Percentiles rank a stretch among this genome's conserved stretches.
phyloP scores from a whole-genome alignment of 2,888 invertebrate species.

The Zonitis immaculata region DNA sequence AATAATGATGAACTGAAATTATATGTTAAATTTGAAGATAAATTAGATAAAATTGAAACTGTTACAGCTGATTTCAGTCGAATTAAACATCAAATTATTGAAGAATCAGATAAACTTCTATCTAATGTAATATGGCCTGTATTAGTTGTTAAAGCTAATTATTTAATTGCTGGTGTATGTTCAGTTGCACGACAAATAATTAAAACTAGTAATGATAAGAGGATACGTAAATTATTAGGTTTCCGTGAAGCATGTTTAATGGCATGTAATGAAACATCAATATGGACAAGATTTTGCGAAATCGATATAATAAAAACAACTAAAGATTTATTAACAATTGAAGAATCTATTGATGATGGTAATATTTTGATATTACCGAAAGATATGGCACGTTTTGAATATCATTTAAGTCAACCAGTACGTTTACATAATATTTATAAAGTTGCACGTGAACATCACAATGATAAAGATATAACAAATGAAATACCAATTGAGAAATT shows the following conservation, averaged over 20 bases:
- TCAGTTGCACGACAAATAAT: conserved; percentile 64
- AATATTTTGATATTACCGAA: conserved; percentile 54
- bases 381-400: conserved; percentile 74
- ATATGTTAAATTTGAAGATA: conserved; percentile 16
- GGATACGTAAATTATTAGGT: conserved; percentile 58
- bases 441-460: conserved; percentile 56
- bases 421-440: conserved; percentile 82
- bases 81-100: conserved; percentile 43
- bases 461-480: conserved; percentile 44
- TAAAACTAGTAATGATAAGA: conserved; percentile 41
- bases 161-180: conserved; percentile 72
- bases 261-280: conserved; percentile 77
- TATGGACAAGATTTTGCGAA: conserved; percentile 93
- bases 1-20: conserved; percentile 21
- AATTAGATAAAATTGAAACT: conserved; percentile 1
- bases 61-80: conserved; percentile 42
- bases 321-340: conserved; percentile 49
- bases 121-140: conserved; percentile 57
- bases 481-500: conserved; percentile 52
- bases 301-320: conserved; percentile 66
- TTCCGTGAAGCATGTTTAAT: conserved; percentile 76
- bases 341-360: conserved; percentile 20
- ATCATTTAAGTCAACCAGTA: conserved; percentile 78
- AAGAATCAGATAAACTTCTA: conserved; percentile 46
- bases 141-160: conserved; percentile 52